Conservation (phyloP, 2,888 invertebrate species). For the Ganaspis brasiliensis region DNA sequence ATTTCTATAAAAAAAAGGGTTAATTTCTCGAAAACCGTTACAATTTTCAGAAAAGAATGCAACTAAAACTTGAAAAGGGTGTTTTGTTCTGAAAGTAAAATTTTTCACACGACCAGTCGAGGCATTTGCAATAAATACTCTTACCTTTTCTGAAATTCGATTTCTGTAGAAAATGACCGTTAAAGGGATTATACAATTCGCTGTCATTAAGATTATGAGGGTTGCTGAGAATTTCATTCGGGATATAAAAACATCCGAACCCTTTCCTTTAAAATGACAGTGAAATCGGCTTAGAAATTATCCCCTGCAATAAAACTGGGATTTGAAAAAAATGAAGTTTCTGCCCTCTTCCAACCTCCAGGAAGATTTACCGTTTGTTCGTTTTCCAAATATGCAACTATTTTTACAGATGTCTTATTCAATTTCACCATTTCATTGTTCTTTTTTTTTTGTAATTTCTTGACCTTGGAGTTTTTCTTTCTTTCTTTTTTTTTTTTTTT, state of each 20-base stretch:
- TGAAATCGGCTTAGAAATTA: conserved; percentile 33
- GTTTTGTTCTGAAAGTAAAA: not conserved
- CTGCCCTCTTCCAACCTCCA: not conserved
- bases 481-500: no score
- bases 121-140: conserved; percentile 23
- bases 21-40: conserved; percentile 28
- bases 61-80: not conserved
- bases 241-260: conserved; percentile 39
- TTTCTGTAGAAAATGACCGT: conserved; percentile 29
- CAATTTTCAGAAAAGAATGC: not conserved
- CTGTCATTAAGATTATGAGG: conserved; percentile 32
- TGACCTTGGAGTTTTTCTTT: no score
- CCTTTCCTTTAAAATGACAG: conserved; percentile 34
- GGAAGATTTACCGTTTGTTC: not conserved
- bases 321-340: conserved; percentile 24
- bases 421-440: not conserved
- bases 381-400: not conserved
- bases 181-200: conserved; percentile 32
- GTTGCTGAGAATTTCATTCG: conserved; percentile 27
- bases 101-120: conserved; percentile 23
- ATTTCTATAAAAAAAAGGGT: conserved; percentile 4
- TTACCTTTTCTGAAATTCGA: conserved; percentile 32
- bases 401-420: not conserved
- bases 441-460: no score
- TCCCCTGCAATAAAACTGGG: conserved; percentile 27